phyloP scores from a whole-genome alignment of 2,797 vertebrate genomes.

The Falco naumanni region DNA sequence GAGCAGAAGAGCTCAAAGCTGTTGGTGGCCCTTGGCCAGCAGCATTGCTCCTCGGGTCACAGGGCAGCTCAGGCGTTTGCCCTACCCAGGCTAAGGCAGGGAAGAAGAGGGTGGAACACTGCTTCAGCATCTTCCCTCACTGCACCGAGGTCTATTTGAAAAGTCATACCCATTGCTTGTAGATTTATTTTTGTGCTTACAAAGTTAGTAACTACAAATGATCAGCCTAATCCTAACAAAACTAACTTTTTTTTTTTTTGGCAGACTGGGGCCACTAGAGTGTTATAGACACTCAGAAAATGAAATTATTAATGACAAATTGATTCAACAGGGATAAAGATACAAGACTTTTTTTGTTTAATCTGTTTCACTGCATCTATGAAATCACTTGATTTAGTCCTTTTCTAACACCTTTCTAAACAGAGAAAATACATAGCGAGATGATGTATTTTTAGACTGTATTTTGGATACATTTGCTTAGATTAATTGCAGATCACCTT shows the following conservation, averaged over 20 bases:
- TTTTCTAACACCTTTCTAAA: conserved; percentile 14
- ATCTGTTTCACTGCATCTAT: neutral
- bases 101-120: neutral
- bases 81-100: neutral
- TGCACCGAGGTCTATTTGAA: neutral
- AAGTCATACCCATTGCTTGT: neutral
- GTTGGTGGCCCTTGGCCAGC: neutral
- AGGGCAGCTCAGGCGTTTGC: neutral
- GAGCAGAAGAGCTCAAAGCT: neutral
- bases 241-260: neutral
- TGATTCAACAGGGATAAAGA: neutral
- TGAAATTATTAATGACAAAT: neutral
- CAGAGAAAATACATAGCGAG: neutral
- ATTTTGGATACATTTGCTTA: neutral
- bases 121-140: neutral
- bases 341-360: neutral
- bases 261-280: neutral
- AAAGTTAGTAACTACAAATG: neutral
- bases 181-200: neutral
- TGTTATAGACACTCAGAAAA: neutral
- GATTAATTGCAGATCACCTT: conserved; percentile 20
- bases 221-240: neutral
- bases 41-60: neutral
- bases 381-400: conserved; percentile 29
- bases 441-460: neutral